These are phyloP conservation scores for Nematopogon swammerdamellus DNA, from an alignment of 2,888 invertebrate genomes.

Conservation along the genomic window DNA sequence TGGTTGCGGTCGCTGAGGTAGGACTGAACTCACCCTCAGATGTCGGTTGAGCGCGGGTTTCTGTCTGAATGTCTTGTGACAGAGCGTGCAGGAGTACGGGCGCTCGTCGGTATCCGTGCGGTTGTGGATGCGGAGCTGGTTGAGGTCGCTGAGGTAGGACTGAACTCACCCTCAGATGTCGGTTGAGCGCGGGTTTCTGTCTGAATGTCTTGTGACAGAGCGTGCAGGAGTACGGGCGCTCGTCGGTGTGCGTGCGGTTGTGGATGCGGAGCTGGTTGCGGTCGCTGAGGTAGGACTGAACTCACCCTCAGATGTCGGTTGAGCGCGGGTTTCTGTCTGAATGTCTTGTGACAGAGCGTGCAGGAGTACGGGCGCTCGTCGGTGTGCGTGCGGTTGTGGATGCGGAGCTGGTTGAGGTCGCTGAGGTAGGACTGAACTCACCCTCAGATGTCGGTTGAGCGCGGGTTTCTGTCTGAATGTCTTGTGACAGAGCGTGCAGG, in stretches of 20 bases:
- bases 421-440: too few relatives aligned
- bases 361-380: conserved; percentile 41
- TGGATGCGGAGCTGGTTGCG: too few relatives aligned
- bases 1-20: too few relatives aligned
- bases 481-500: conserved; percentile 29
- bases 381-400: conserved; percentile 21
- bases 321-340: conserved; percentile 41
- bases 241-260: conserved; percentile 22
- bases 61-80: conserved; percentile 37
- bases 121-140: too few relatives aligned
- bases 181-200: conserved; percentile 41
- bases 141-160: too few relatives aligned
- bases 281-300: too few relatives aligned
- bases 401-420: conserved; percentile 25
- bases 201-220: conserved; percentile 33
- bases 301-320: conserved; percentile 49
- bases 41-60: conserved; percentile 46
- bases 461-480: conserved; percentile 42
- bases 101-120: conserved; percentile 27
- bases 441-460: conserved; percentile 49
- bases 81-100: conserved; percentile 33
- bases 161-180: conserved; percentile 44
- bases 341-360: conserved; percentile 27
- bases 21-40: conserved; percentile 30
- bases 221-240: conserved; percentile 34